Percentiles rank a stretch among this genome's conserved stretches.
Conservation (phyloP, 2,113 vertebrate genomes). For the Chauna torquata region DNA sequence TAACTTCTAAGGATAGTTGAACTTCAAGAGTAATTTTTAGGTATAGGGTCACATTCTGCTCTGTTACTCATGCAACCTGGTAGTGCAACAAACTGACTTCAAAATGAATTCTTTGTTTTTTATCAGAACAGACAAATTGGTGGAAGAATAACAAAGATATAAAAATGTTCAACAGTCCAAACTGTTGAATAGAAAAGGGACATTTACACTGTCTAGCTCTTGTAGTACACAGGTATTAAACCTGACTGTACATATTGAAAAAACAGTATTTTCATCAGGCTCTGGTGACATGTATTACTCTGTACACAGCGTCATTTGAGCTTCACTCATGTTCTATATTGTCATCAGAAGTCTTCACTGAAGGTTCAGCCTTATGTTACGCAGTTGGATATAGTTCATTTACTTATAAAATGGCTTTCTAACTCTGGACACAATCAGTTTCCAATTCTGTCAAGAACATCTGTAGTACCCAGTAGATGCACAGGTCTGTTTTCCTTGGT, state of each 20-base stretch:
- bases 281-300: slow-evolving; percentile 40
- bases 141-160: slow-evolving; percentile 21
- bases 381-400: not conserved
- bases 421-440: slow-evolving; percentile 4
- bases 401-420: not conserved
- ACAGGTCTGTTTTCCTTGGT: slow-evolving; percentile 36
- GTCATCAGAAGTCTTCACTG: slow-evolving; percentile 35
- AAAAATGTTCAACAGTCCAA: slow-evolving; percentile 34
- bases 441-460: slow-evolving; percentile 2
- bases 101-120: not conserved
- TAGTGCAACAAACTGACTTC: slow-evolving; percentile 31
- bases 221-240: slow-evolving; percentile 46
- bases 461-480: not conserved
- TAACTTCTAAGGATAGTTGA: slow-evolving; percentile 70
- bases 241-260: slow-evolving; percentile 29
- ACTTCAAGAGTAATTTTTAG: slow-evolving; percentile 70
- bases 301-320: slow-evolving; percentile 37
- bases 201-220: slow-evolving; percentile 33
- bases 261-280: slow-evolving; percentile 41
- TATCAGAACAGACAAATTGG: not conserved
- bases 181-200: not conserved
- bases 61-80: slow-evolving; percentile 42
- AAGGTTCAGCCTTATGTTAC: slow-evolving; percentile 23
- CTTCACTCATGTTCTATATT: slow-evolving; percentile 24
- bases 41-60: slow-evolving; percentile 54